These are phyloP conservation scores for Paguma larvata DNA, from an alignment of 2,797 vertebrate species.

Conservation along the genomic window DNA sequence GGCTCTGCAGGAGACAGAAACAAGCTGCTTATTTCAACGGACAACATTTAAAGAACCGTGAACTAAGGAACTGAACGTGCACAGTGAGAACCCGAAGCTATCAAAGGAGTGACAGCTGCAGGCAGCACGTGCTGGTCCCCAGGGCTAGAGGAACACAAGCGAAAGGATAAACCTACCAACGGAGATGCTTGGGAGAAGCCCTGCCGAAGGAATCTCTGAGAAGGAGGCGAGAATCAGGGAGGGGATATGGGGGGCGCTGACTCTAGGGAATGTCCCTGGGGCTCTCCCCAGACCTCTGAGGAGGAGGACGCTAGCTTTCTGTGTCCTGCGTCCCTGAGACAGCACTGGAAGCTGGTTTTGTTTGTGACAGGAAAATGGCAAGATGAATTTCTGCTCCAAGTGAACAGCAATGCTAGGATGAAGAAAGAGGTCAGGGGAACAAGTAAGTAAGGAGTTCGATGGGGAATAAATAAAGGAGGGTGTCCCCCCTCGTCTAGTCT, in stretches of 20 bases:
- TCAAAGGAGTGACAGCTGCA: neutral
- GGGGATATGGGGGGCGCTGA: too few species aligned
- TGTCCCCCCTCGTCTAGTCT: neutral
- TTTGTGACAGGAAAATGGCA: neutral
- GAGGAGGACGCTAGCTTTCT: too few species aligned
- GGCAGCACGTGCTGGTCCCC: neutral
- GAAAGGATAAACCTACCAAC: neutral
- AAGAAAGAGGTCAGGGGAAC: neutral
- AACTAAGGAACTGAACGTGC: neutral
- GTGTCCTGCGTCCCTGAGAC: neutral
- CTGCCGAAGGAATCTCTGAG: neutral
- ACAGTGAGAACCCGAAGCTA: neutral
- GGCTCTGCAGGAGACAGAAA: neutral
- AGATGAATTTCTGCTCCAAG: neutral
- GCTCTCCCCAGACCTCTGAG: neutral
- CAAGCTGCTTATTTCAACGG: neutral
- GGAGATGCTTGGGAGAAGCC: neutral
- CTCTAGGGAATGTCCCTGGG: neutral
- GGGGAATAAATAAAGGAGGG: neutral
- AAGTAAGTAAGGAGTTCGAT: neutral
- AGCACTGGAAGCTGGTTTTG: neutral
- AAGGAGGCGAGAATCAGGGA: neutral
- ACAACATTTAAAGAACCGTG: neutral
- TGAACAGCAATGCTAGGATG: neutral
- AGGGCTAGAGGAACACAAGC: neutral